Percentiles rank a stretch among this genome's conserved stretches.
These are phyloP conservation scores for Pomatostomus ruficeps DNA, from an alignment of 2,113 vertebrate species.

Conservation along the genomic window DNA sequence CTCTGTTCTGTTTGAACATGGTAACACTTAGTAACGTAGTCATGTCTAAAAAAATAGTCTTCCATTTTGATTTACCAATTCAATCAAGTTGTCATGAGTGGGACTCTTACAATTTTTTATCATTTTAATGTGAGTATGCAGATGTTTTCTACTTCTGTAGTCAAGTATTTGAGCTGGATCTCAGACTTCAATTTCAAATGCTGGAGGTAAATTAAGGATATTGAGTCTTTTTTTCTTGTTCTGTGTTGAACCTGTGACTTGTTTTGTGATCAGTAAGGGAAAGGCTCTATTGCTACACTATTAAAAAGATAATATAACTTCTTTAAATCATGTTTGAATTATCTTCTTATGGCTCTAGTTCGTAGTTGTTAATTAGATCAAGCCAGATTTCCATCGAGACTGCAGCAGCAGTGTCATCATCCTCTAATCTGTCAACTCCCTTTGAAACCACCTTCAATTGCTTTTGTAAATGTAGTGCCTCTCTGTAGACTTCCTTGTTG, in stretches of 20 bases:
- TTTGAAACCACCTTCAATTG: slow-evolving; percentile 65
- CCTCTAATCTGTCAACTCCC: slow-evolving; percentile 63
- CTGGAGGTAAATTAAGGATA: not conserved
- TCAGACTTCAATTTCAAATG: not conserved
- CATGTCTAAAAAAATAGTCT: not conserved
- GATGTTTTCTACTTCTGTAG: not conserved
- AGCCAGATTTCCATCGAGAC: slow-evolving; percentile 53
- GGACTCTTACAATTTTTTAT: not conserved
- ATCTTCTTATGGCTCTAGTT: slow-evolving; percentile 36
- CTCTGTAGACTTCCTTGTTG: slow-evolving; percentile 60
- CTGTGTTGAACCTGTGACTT: not conserved
- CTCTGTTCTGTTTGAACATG: not conserved
- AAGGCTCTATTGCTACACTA: not conserved
- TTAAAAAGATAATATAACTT: slow-evolving; percentile 9
- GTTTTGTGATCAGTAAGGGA: slow-evolving; percentile 18
- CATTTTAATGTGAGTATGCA: not conserved
- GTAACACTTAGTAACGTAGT: not conserved
- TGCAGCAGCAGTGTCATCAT: slow-evolving; percentile 52
- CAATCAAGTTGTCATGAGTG: not conserved
- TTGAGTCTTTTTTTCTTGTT: not conserved
- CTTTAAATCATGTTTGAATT: slow-evolving; percentile 47
- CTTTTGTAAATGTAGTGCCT: slow-evolving; percentile 58
- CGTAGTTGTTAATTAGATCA: slow-evolving; percentile 61
- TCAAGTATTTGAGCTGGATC: not conserved
- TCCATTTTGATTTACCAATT: not conserved